Evolutionary conservation across 2,113 vertebrate species (phyloP).

Genomic region (Scomber japonicus): DNA sequence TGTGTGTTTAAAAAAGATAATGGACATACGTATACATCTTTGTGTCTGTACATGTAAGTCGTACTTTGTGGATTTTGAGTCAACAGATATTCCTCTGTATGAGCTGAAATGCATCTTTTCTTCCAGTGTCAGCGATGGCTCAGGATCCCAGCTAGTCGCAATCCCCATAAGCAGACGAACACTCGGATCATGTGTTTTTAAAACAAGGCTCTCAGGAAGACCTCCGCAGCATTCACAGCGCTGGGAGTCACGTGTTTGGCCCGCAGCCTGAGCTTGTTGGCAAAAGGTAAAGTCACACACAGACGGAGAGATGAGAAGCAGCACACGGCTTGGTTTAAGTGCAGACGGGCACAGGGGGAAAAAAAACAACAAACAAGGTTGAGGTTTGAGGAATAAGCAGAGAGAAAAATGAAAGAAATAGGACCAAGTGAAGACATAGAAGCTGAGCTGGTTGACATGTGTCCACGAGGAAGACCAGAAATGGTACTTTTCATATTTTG

Average conservation of each 20-base stretch:
- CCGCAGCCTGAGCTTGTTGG: conserved; percentile 45
- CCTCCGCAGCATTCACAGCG: conserved; percentile 32
- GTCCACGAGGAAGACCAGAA: too few species aligned
- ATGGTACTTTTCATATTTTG: too few species aligned
- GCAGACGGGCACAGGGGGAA: conserved; percentile 5
- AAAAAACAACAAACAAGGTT: conserved; percentile 36
- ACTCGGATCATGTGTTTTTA: conserved; percentile 4
- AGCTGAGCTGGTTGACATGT: not conserved
- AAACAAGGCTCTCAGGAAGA: conserved; percentile 45
- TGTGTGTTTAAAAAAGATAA: conserved; percentile 8
- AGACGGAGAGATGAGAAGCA: conserved; percentile 44
- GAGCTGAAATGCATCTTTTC: not conserved
- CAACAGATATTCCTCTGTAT: not conserved
- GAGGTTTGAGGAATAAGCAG: too few species aligned
- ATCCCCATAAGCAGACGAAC: conserved; percentile 5
- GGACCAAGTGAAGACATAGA: not conserved
- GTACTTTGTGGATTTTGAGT: not conserved
- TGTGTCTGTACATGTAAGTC: not conserved
- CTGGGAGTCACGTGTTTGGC: conserved; percentile 54
- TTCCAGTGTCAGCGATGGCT: not conserved
- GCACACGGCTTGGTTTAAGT: conserved; percentile 35
- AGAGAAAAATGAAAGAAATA: not conserved
- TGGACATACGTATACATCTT: not conserved
- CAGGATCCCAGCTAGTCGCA: conserved; percentile 5
- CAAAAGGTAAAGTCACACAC: conserved; percentile 41